These are phyloP conservation scores for Tachysurus fulvidraco DNA, from an alignment of 2,113 vertebrate genomes.

Conservation along the genomic window DNA sequence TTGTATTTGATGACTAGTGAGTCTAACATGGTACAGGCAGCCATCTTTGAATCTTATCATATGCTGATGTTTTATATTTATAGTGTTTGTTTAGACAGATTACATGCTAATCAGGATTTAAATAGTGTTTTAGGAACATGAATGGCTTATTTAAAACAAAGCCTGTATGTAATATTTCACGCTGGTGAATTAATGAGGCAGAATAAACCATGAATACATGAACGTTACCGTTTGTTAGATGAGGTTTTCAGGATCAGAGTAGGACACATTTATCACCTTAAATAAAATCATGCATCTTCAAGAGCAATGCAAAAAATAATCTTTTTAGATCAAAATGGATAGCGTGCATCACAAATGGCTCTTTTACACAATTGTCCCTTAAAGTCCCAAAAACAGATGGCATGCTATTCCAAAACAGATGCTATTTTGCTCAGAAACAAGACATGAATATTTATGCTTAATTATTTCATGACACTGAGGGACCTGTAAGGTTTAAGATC, in stretches of 20 bases:
- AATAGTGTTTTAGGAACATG: slow-evolving; percentile 4
- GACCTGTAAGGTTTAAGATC: slow-evolving; percentile 56
- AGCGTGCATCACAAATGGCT: slow-evolving; percentile 53
- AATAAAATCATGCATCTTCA: slow-evolving; percentile 30
- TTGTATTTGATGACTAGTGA: slow-evolving; percentile 3
- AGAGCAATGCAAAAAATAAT: slow-evolving; percentile 34
- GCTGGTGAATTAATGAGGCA: slow-evolving; percentile 39
- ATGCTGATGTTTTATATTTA: neutral
- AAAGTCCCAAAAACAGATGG: slow-evolving; percentile 73
- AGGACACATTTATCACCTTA: slow-evolving; percentile 43
- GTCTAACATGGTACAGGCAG: neutral
- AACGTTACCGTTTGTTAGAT: slow-evolving; percentile 38
- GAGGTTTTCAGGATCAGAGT: slow-evolving; percentile 37
- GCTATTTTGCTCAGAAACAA: slow-evolving; percentile 72
- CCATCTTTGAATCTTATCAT: neutral
- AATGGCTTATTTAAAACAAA: neutral
- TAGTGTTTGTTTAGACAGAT: neutral
- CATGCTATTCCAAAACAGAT: slow-evolving; percentile 72
- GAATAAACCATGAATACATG: slow-evolving; percentile 30
- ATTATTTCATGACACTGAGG: slow-evolving; percentile 69
- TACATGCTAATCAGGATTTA: slow-evolving; percentile 38
- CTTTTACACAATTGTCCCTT: slow-evolving; percentile 54
- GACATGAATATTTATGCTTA: slow-evolving; percentile 74
- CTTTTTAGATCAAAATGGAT: slow-evolving; percentile 53
- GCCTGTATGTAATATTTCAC: slow-evolving; percentile 8